These are phyloP conservation scores for Tethya wilhelma DNA, from an alignment of 37 sponge, comb jelly and placozoan species.

Conservation along the genomic window DNA sequence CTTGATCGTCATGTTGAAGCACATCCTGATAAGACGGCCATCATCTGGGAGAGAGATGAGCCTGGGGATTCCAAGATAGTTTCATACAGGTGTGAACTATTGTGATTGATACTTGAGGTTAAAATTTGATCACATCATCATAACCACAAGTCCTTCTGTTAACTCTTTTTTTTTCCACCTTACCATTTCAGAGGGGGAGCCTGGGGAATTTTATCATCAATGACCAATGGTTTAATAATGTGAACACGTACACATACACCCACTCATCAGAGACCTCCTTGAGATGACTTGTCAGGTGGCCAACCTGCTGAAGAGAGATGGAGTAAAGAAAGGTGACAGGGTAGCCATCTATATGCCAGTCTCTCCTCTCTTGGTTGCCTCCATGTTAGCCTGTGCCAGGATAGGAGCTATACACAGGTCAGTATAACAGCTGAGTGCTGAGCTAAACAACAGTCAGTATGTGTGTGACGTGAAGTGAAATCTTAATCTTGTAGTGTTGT, in stretches of 20 bases:
- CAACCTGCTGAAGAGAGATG: constrained; percentile 83
- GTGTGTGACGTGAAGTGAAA: neutral
- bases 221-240: neutral
- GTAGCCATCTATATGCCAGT: constrained; percentile 95
- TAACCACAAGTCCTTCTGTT: too few relatives aligned
- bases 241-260: neutral
- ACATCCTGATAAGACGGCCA: constrained; percentile 65
- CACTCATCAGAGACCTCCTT: constrained; percentile 63
- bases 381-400: constrained; percentile 96
- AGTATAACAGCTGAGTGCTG: too few relatives aligned
- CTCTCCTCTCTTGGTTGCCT: constrained; percentile 74
- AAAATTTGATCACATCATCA: too few relatives aligned
- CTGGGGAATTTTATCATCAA: neutral
- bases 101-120: too few relatives aligned
- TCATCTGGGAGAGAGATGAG: constrained; percentile 92
- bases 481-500: constrained; percentile 66
- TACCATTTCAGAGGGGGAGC: too few relatives aligned
- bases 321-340: constrained; percentile 92
- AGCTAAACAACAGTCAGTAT: neutral
- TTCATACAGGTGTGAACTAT: constrained; percentile 70
- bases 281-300: constrained; percentile 90
- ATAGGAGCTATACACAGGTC: constrained; percentile 95
- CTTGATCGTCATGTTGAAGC: constrained; percentile 79
- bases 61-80: constrained; percentile 70
- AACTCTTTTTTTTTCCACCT: too few relatives aligned